Evolutionary conservation across 2,797 vertebrate genomes (phyloP).

Genomic region (Sebastes glaucus): DNA sequence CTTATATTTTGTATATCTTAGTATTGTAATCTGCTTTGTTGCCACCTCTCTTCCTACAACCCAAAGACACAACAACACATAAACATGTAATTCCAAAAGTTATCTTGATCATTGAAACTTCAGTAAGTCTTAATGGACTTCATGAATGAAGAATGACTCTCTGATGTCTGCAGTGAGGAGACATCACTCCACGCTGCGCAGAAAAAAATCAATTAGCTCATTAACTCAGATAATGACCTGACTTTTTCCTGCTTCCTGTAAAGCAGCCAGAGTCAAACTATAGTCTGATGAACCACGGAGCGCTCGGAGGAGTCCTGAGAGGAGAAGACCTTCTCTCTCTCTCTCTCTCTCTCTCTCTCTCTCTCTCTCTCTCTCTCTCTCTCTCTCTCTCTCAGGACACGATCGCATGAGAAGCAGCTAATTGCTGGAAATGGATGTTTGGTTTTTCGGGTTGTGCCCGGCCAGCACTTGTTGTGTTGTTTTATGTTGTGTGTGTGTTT

Average conservation of each 20-base stretch:
- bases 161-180: not conserved
- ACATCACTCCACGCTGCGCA: not conserved
- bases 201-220: conserved; percentile 13
- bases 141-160: not conserved
- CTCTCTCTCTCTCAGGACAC: not conserved
- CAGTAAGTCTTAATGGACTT: not conserved
- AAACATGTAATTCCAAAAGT: not conserved
- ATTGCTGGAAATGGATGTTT: conserved; percentile 69
- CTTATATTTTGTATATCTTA: too few species aligned
- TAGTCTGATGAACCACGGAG: not conserved
- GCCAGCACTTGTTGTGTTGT: conserved; percentile 13
- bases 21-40: not conserved
- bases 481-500: not conserved
- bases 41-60: not conserved
- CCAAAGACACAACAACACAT: not conserved
- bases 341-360: not conserved
- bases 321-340: conserved; percentile 7
- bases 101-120: not conserved
- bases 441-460: conserved; percentile 24
- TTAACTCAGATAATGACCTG: not conserved
- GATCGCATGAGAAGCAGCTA: conserved; percentile 42
- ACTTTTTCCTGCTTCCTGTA: not conserved
- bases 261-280: not conserved
- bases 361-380: not conserved
- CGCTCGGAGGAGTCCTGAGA: not conserved